Conservation (phyloP, 2,888 invertebrate species). For the Campoplex nolae region DNA sequence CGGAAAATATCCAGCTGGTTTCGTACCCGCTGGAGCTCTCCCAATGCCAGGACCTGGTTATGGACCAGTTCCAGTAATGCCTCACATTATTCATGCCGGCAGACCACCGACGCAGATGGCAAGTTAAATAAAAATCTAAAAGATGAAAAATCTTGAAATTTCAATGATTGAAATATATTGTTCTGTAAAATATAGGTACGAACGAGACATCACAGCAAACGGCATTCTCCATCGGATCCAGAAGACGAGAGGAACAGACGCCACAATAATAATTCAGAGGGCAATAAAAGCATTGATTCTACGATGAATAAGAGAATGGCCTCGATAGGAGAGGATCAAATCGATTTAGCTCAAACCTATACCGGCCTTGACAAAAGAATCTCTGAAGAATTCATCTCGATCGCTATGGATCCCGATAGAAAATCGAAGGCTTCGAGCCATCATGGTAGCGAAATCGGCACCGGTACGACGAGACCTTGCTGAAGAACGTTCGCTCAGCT, state of each 20-base stretch:
- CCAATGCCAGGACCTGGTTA: slow-evolving; percentile 77
- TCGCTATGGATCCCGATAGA: slow-evolving; percentile 83
- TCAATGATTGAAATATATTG: background rate
- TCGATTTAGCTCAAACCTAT: slow-evolving; percentile 81
- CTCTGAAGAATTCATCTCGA: slow-evolving; percentile 83
- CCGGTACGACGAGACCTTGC: slow-evolving; percentile 56
- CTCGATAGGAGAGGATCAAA: slow-evolving; percentile 79
- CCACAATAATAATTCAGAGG: slow-evolving; percentile 70
- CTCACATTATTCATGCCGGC: slow-evolving; percentile 77
- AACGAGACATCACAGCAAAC: slow-evolving; percentile 75
- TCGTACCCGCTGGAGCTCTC: slow-evolving; percentile 77
- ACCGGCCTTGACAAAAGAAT: slow-evolving; percentile 83
- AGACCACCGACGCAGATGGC: slow-evolving; percentile 81
- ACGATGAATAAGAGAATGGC: slow-evolving; percentile 74
- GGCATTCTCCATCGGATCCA: slow-evolving; percentile 75
- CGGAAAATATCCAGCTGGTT: slow-evolving; percentile 79
- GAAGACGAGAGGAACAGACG: slow-evolving; percentile 75
- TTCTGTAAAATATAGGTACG: slow-evolving; percentile 72
- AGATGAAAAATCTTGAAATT: background rate
- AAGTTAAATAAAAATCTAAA: slow-evolving; percentile 56
- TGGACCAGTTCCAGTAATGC: slow-evolving; percentile 78
- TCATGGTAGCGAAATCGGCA: slow-evolving; percentile 80
- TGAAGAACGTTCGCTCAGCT: slow-evolving; percentile 30
- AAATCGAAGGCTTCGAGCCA: slow-evolving; percentile 81
- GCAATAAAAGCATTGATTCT: slow-evolving; percentile 71